These are phyloP conservation scores for Smutsia temminckii DNA, from an alignment of 2,797 vertebrate genomes.

Conservation along the genomic window DNA sequence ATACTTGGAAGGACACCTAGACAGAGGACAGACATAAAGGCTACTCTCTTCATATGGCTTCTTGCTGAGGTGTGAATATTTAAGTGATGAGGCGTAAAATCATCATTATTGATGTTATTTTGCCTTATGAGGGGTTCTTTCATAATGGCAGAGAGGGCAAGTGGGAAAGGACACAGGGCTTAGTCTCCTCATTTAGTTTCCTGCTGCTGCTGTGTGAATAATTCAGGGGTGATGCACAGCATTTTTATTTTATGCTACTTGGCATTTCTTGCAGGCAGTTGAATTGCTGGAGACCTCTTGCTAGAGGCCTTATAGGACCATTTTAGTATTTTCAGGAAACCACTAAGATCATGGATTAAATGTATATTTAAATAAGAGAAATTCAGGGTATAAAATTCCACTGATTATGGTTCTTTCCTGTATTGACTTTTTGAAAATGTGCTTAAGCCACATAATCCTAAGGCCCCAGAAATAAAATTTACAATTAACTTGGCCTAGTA, in stretches of 20 bases:
- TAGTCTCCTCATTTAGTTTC: slow-evolving; percentile 22
- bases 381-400: neutral
- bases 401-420: neutral
- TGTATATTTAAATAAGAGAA: slow-evolving; percentile 41
- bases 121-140: slow-evolving; percentile 18
- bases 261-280: neutral
- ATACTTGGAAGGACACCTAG: neutral
- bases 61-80: slow-evolving; percentile 68
- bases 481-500: neutral
- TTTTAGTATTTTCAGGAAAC: neutral
- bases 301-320: neutral
- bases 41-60: slow-evolving; percentile 43
- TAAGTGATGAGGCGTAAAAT: slow-evolving; percentile 42
- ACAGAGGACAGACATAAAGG: slow-evolving; percentile 43
- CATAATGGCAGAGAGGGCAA: slow-evolving; percentile 6
- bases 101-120: slow-evolving; percentile 47
- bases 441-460: neutral
- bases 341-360: neutral
- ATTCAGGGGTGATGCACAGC: neutral
- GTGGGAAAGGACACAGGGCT: neutral
- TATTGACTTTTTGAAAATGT: slow-evolving; percentile 25
- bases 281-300: neutral
- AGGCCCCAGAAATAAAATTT: slow-evolving; percentile 4
- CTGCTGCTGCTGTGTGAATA: slow-evolving; percentile 35
- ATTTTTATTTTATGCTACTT: neutral